Percentiles rank a stretch among this genome's conserved stretches.
phyloP scores from a whole-genome alignment of 1,140 invertebrate species.

The Eciton burchellii region DNA sequence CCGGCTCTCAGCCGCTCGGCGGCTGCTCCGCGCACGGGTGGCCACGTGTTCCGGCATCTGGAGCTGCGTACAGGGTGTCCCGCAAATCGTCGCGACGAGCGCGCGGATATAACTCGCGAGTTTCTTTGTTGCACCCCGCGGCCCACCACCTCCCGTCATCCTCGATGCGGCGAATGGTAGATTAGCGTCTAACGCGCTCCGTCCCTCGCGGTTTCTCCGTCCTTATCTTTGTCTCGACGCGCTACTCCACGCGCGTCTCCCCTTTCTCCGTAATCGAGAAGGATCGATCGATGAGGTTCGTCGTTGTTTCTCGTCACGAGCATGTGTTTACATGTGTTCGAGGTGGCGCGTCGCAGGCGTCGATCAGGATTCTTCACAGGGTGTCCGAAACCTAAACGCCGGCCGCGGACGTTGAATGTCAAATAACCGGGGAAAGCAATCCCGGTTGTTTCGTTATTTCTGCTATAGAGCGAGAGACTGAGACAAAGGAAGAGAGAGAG shows the following conservation, averaged over 20 bases:
- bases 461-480: too few species aligned
- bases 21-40: conserved; percentile 38
- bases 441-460: background rate
- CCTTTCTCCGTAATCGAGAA: conserved; percentile 32
- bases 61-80: conserved; percentile 54
- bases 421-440: background rate
- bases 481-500: too few species aligned
- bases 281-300: conserved; percentile 57
- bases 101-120: too few species aligned
- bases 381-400: conserved; percentile 23
- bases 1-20: background rate
- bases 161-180: background rate
- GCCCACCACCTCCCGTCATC: background rate
- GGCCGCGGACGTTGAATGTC: background rate
- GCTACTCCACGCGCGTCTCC: background rate
- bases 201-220: background rate
- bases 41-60: conserved; percentile 66
- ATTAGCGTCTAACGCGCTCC: too few species aligned
- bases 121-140: too few species aligned
- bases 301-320: conserved; percentile 42
- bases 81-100: background rate
- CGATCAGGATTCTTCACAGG: conserved; percentile 46
- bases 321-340: conserved; percentile 37
- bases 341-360: conserved; percentile 5
- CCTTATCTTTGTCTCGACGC: background rate